phyloP scores from a whole-genome alignment of 2,113 vertebrate species.

The Jaculus jaculus region DNA sequence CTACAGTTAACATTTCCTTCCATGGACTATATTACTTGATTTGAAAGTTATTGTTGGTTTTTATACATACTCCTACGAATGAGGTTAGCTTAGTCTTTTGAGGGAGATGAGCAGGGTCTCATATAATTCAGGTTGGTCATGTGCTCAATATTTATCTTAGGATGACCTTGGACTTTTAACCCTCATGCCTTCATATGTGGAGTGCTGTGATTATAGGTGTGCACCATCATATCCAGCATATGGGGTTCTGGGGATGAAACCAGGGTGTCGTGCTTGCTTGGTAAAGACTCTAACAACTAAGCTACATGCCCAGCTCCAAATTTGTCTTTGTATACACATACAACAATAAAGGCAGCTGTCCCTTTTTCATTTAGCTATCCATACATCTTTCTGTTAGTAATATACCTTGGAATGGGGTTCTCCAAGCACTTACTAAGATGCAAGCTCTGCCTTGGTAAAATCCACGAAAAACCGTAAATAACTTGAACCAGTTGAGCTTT shows the following conservation, averaged over 20 bases:
- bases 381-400: not conserved
- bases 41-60: not conserved
- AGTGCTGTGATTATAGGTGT: not conserved
- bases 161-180: not conserved
- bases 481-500: not conserved
- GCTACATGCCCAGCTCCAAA: not conserved
- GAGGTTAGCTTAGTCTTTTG: not conserved
- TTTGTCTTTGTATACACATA: rapidly evolving
- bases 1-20: not conserved
- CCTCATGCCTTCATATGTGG: not conserved
- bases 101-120: not conserved
- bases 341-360: not conserved
- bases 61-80: not conserved
- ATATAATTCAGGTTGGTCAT: rapidly evolving
- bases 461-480: not conserved
- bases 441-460: not conserved
- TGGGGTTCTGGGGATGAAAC: not conserved
- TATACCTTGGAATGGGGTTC: not conserved
- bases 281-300: not conserved
- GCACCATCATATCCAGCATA: not conserved
- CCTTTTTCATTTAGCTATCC: not conserved
- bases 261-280: too few relatives aligned
- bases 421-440: not conserved
- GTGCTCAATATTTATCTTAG: not conserved
- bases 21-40: not conserved